These are phyloP conservation scores for Hyla sarda DNA, from an alignment of 2,113 vertebrate species.

Conservation along the genomic window DNA sequence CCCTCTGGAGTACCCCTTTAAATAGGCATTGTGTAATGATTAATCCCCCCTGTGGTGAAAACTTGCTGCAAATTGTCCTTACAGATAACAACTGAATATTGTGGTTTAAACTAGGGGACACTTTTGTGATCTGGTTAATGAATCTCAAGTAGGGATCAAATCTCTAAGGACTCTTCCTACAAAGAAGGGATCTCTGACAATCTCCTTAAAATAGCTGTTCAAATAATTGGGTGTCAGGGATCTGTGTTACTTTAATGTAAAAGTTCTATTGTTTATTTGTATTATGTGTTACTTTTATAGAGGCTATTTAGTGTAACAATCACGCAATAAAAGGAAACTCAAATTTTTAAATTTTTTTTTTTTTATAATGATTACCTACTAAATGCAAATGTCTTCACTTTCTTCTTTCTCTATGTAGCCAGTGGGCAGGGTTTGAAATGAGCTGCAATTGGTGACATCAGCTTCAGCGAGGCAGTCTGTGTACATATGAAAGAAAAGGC, in stretches of 20 bases:
- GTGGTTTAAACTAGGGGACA: too few species aligned
- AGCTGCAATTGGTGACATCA: slow-evolving; percentile 41
- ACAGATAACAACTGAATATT: too few species aligned
- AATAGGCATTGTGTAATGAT: too few species aligned
- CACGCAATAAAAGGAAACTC: not conserved
- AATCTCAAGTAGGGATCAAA: too few species aligned
- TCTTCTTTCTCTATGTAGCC: not conserved
- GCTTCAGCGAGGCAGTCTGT: slow-evolving; percentile 25
- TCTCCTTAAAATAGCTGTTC: too few species aligned
- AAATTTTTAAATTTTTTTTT: too few species aligned
- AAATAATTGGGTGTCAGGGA: not conserved
- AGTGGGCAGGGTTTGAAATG: slow-evolving; percentile 41
- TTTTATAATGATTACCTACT: too few species aligned
- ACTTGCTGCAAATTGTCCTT: not conserved
- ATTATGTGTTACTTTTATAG: not conserved
- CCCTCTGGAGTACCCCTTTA: too few species aligned
- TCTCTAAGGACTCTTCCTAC: too few species aligned
- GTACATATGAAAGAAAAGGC: slow-evolving; percentile 9
- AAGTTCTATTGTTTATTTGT: not conserved
- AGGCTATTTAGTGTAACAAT: not conserved
- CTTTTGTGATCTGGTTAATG: too few species aligned
- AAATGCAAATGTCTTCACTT: not conserved
- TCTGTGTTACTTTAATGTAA: not conserved
- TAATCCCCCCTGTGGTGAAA: too few species aligned
- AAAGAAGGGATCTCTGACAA: too few species aligned